These are phyloP conservation scores for Aplidium turbinatum DNA, from an alignment of 23 tunicate species.

Conservation along the genomic window DNA sequence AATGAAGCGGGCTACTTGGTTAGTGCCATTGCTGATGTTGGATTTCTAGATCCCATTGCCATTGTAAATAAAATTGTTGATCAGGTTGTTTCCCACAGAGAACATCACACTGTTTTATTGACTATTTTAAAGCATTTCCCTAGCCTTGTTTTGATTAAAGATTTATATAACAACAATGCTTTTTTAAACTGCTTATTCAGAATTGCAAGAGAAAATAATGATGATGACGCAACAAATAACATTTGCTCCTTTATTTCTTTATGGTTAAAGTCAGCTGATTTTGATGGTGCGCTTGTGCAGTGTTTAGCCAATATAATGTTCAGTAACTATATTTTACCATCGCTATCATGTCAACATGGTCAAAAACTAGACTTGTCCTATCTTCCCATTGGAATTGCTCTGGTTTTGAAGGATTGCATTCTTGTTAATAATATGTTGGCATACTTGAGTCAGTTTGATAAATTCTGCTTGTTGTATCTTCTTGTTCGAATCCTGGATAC, in stretches of 20 bases:
- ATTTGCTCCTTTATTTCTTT: conserved; percentile 17
- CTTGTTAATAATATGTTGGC: not conserved
- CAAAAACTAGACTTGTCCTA: not conserved
- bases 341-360: not conserved
- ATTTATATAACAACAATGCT: not conserved
- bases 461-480: not conserved
- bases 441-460: not conserved
- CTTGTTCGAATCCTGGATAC: conserved; percentile 13
- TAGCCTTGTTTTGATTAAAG: not conserved
- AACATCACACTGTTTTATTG: conserved; percentile 25
- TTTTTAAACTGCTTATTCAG: not conserved
- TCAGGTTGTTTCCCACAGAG: conserved; percentile 24
- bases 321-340: not conserved
- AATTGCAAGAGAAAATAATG: not conserved
- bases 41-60: conserved; percentile 21
- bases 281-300: not conserved
- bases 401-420: not conserved
- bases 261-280: not conserved
- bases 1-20: not conserved
- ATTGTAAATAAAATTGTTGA: conserved; percentile 38
- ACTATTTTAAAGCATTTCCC: conserved; percentile 2
- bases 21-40: conserved; percentile 21
- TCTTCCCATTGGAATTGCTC: not conserved
- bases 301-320: conserved; percentile 7
- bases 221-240: not conserved